These are phyloP conservation scores for Passer domesticus DNA, from an alignment of 2,113 vertebrate genomes.

Conservation along the genomic window DNA sequence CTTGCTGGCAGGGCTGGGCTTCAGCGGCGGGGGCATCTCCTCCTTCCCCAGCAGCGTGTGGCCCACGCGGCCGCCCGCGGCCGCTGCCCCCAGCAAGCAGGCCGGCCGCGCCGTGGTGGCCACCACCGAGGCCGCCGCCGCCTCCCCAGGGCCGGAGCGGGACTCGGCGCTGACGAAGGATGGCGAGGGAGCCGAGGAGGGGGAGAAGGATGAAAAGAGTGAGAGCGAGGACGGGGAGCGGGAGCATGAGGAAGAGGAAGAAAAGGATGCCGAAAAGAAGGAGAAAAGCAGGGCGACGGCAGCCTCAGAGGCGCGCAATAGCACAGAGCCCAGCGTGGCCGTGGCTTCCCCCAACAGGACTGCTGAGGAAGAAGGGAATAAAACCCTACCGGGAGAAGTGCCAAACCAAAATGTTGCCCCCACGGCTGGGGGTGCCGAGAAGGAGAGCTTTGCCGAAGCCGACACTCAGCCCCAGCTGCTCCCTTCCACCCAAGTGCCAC, in stretches of 20 bases:
- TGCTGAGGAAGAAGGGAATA: slow-evolving; percentile 72
- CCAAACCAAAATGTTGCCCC: slow-evolving; percentile 43
- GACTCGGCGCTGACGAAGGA: slow-evolving; percentile 68
- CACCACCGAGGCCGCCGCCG: slow-evolving; percentile 70
- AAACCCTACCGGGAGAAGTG: slow-evolving; percentile 65
- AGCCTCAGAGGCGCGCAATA: not conserved
- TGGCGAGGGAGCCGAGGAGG: slow-evolving; percentile 74
- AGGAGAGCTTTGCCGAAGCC: slow-evolving; percentile 8
- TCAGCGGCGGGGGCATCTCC: slow-evolving; percentile 89
- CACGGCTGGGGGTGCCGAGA: slow-evolving; percentile 27
- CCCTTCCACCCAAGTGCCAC: slow-evolving; percentile 78
- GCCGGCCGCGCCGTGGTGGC: slow-evolving; percentile 68
- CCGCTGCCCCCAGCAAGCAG: slow-evolving; percentile 69
- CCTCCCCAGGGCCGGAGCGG: slow-evolving; percentile 71
- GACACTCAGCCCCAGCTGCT: slow-evolving; percentile 26
- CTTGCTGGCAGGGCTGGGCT: slow-evolving; percentile 90
- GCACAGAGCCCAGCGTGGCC: not conserved
- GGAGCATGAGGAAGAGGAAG: slow-evolving; percentile 82
- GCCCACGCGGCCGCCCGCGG: slow-evolving; percentile 80
- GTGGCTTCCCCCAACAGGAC: slow-evolving; percentile 58
- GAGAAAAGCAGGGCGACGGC: slow-evolving; percentile 70
- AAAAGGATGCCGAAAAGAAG: slow-evolving; percentile 80
- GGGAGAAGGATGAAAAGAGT: slow-evolving; percentile 80
- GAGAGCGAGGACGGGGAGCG: slow-evolving; percentile 79
- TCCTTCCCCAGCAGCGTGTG: slow-evolving; percentile 94